These are phyloP conservation scores for Lepus europaeus DNA, from an alignment of 2,113 vertebrate genomes.

Conservation along the genomic window DNA sequence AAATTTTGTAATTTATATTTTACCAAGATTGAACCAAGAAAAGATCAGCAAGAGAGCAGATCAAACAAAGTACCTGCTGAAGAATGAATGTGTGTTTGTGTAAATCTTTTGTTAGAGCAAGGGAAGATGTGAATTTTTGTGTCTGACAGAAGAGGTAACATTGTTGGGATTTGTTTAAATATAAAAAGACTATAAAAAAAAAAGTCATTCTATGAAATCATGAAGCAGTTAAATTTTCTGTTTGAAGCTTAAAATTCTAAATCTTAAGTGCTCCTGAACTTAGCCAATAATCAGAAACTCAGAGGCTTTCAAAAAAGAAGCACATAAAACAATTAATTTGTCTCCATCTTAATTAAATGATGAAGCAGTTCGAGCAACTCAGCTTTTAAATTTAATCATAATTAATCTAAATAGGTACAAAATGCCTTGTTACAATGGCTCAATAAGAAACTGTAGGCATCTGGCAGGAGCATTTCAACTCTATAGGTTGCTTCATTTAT, in stretches of 20 bases:
- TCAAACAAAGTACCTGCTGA: neutral
- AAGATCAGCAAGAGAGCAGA: neutral
- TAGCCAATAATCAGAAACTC: conserved; percentile 65
- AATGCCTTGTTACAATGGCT: conserved; percentile 44
- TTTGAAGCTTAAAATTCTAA: conserved; percentile 58
- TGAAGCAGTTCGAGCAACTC: conserved; percentile 69
- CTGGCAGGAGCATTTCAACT: conserved; percentile 50
- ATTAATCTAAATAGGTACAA: conserved; percentile 75
- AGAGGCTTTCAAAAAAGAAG: conserved; percentile 48
- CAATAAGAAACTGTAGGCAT: conserved; percentile 54
- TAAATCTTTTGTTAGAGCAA: neutral
- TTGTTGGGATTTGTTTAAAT: neutral
- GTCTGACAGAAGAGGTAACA: neutral
- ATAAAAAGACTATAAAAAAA: neutral
- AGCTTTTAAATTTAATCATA: conserved; percentile 73
- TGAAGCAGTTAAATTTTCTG: conserved; percentile 64
- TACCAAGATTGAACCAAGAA: neutral
- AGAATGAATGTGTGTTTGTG: neutral
- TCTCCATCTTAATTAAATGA: conserved; percentile 72
- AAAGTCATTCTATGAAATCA: neutral
- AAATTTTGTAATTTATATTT: neutral
- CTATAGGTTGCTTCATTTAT: conserved; percentile 68
- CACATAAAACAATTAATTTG: conserved; percentile 78
- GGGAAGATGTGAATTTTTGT: neutral
- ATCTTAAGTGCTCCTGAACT: conserved; percentile 61